Base-by-base conservation (phyloP, 2,888 invertebrate species). In the Lordiphosa fenestrarum region DNA sequence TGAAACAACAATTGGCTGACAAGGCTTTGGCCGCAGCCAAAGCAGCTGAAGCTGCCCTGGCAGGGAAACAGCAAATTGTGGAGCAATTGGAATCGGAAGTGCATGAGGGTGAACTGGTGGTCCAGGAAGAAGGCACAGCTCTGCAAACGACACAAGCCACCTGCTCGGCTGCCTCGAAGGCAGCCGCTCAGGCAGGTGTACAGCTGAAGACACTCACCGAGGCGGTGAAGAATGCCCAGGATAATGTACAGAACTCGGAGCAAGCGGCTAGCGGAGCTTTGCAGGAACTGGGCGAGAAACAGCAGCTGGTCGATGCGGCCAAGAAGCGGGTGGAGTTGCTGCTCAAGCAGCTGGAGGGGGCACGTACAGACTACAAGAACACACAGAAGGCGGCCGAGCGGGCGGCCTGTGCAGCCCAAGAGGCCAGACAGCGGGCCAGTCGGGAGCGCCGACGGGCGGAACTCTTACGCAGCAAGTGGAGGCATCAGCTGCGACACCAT, bases 1-100 rank as follows among this genome's bases (percentile, higher is more conserved):
- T 93, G 0, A 94, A 94, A 88, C 91, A 92, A 0, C 93, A 94
- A 87, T 85, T 94, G 54, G 94, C 94, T 0, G 94, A 94, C 66
- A 94, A 93, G 77, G 94, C 94, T 0, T 86, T 92, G 19, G 92
- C 93, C 85, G 94, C 94, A 0, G 94, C 94, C 0, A 93, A 93
- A 84, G 93, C 94, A 0, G 94, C 94, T 0, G 93, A 93, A 80
- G 93, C 93, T 0, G 93, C 94, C 0, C 86, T 94, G 0, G 92
- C 92, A 1, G 94, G 94, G 0, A 94, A 94, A 69, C 92, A 93
- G 77, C 92, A 93, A 15, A 91, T 94, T 15, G 93, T 94, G 0
- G 92, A 93, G 64, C 93, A 94, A 75, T 89, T 94, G 2, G 92
- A 93, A 70, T 92, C 92, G 67, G 93, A 94, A 84, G 92, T 94